Evolutionary conservation across 2,113 vertebrate species (phyloP).

Genomic region (Nettapus auritus): DNA sequence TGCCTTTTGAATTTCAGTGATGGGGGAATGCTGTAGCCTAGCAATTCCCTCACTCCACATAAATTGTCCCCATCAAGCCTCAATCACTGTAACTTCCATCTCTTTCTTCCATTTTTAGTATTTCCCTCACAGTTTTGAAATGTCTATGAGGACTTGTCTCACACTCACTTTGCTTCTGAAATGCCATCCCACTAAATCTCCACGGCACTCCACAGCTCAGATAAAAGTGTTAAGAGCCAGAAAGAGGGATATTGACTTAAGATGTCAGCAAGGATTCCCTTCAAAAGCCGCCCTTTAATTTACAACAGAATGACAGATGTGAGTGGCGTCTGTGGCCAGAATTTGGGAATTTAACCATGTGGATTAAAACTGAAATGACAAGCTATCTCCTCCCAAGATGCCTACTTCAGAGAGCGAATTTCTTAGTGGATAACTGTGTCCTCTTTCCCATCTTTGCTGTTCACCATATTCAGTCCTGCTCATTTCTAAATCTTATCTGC

Average conservation of each 20-base stretch:
- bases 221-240: not conserved
- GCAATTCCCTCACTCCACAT: not conserved
- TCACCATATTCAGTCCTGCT: not conserved
- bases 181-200: not conserved
- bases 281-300: not conserved
- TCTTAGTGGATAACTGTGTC: not conserved
- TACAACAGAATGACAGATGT: not conserved
- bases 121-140: not conserved
- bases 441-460: not conserved
- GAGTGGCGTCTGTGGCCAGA: not conserved
- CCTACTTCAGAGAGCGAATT: not conserved
- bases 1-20: not conserved
- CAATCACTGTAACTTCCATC: not conserved
- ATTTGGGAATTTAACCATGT: not conserved
- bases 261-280: not conserved
- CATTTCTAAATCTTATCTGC: not conserved
- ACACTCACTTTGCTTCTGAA: not conserved
- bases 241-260: not conserved
- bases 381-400: not conserved
- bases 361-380: not conserved
- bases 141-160: not conserved
- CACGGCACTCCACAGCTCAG: not conserved
- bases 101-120: not conserved
- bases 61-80: not conserved
- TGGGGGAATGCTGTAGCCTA: not conserved